phyloP scores from a whole-genome alignment of 1,140 invertebrate genomes.

The Argopecten irradians region DNA sequence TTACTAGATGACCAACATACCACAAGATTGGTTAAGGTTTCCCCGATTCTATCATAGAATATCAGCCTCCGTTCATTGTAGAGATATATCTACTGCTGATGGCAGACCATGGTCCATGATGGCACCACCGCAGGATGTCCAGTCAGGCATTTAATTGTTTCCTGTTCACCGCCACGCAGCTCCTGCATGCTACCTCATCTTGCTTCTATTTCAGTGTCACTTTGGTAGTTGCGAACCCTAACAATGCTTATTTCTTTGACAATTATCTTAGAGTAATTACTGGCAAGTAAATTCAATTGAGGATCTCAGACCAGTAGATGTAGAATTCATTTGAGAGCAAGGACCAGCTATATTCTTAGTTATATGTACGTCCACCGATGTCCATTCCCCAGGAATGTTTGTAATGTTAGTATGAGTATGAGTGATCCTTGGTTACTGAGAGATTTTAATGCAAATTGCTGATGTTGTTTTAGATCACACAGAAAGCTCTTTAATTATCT shows the following conservation, averaged over 20 bases:
- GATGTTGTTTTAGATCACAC: too few species aligned
- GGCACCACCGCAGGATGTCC: not conserved
- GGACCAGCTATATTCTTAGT: too few species aligned
- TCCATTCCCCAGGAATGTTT: too few species aligned
- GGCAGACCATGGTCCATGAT: not conserved
- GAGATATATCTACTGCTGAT: not conserved
- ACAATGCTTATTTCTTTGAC: not conserved
- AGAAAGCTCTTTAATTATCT: too few species aligned
- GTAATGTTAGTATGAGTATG: too few species aligned
- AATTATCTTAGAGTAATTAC: not conserved
- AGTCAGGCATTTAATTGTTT: slow-evolving; percentile 22
- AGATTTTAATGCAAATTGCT: too few species aligned
- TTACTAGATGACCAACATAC: too few species aligned
- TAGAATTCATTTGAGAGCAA: too few species aligned
- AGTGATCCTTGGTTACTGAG: too few species aligned
- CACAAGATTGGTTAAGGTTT: too few species aligned
- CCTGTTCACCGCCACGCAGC: not conserved
- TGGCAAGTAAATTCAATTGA: not conserved
- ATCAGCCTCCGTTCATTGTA: not conserved
- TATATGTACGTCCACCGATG: too few species aligned
- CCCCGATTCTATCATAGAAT: not conserved
- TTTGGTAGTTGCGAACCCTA: not conserved
- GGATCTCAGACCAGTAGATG: not conserved
- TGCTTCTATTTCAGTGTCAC: not conserved
- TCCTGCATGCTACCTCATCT: not conserved